Evolutionary conservation across 2,797 vertebrate genomes (phyloP), one percentile per base, ranked within the genome.

Genomic region (Mionectes olivaceus): DNA sequence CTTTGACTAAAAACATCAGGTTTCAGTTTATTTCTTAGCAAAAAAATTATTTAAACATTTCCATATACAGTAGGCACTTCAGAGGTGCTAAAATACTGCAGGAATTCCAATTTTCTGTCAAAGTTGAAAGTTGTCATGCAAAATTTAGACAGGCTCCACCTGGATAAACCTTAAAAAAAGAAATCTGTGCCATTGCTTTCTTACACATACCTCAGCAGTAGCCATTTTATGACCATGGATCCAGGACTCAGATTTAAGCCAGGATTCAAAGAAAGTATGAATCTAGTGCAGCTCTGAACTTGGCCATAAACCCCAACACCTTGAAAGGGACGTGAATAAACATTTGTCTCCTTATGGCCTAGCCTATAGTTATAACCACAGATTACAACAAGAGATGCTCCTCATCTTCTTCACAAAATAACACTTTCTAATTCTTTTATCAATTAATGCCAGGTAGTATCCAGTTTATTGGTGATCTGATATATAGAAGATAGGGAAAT

Each of bases 121-220:
- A 63, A 90, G 32, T 2, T 69, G 50, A 76, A 91, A 93, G 43
- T 71, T 75, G 61, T n/a, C 14, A 83, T 71, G 73, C 39, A 90
- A 81, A 79, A 86, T 69, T 33, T 79, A 76, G 55, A 69, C 23
- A 68, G 37, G 8, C 2, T 92, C 41, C 70, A 90, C 65, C 67
- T 94, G 79, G 55, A 69, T 71, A 93, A 91, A 95, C 37, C 44
- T 65, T 79, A 33, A 56, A 61, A 93, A 87, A 93, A 43, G 12
- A 75, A 91, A 91, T 41, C 43, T 50, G 37, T 93, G 59, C 27
- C 44, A 37, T 53, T 86, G 56, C 52, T 90, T 81, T 91, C 27
- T 73, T 67, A 35, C 19, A 60, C 56, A 76, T 81, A 77, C 70
- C 70, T 82, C 89, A 91, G 77, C 67, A 91, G 65, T 9, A 74